Evolutionary conservation across 2,113 vertebrate genomes (phyloP).

Genomic region (Chamaea fasciata): DNA sequence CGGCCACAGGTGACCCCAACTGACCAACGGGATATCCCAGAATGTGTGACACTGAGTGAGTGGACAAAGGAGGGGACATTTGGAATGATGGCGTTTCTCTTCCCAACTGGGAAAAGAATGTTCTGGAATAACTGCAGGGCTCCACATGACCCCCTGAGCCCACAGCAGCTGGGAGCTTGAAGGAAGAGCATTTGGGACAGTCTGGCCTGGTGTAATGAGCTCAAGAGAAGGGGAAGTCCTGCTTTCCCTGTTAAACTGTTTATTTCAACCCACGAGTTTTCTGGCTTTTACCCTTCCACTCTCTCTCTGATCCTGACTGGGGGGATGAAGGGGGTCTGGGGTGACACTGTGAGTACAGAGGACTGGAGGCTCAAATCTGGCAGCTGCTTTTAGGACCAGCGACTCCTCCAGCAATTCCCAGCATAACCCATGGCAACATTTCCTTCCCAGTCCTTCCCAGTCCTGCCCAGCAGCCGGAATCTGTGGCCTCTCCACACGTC

Average conservation of each 20-base stretch:
- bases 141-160: no score
- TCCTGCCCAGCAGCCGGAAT: background rate
- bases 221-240: no score
- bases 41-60: background rate
- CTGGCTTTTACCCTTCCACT: background rate
- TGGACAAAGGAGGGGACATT: background rate
- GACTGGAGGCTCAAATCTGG: background rate
- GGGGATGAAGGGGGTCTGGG: background rate
- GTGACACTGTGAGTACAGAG: background rate
- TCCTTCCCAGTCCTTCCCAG: background rate
- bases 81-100: background rate
- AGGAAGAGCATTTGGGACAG: no score
- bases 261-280: background rate
- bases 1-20: no score
- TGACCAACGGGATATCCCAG: background rate
- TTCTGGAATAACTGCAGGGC: no score
- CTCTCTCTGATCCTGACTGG: accelerated
- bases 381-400: background rate
- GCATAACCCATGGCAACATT: background rate
- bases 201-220: no score
- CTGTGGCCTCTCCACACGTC: background rate
- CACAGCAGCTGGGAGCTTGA: no score
- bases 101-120: no score
- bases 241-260: background rate
- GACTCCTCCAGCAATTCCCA: background rate